phyloP scores from a whole-genome alignment of 2,888 invertebrate species.

The Syritta pipiens region DNA sequence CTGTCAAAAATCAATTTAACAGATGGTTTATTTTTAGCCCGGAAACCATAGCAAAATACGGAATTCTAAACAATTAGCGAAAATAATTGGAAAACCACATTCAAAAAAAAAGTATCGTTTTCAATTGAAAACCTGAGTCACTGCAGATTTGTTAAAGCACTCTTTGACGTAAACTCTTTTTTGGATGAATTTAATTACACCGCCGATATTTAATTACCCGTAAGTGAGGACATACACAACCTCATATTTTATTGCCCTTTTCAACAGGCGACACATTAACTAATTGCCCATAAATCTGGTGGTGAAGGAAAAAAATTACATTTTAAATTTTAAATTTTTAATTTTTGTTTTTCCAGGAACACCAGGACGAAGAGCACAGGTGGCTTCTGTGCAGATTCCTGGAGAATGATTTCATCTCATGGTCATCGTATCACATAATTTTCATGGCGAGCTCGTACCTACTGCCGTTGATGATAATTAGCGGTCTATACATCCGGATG shows the following conservation, averaged over 20 bases:
- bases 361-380: conserved; percentile 77
- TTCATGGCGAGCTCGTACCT: conserved; percentile 93
- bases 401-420: conserved; percentile 80
- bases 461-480: conserved; percentile 91
- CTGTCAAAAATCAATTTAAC: too few relatives aligned
- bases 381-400: conserved; percentile 80
- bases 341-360: conserved; percentile 74
- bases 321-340: conserved; percentile 15
- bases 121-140: too few relatives aligned
- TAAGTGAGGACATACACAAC: conserved; percentile 2
- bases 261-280: conserved; percentile 35
- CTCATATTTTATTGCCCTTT: conserved; percentile 40
- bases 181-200: conserved; percentile 39
- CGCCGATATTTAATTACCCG: conserved; percentile 26
- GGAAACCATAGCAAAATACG: too few relatives aligned
- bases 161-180: too few relatives aligned
- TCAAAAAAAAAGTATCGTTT: too few relatives aligned
- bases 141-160: too few relatives aligned
- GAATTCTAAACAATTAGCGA: too few relatives aligned
- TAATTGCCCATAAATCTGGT: conserved; percentile 44
- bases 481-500: conserved; percentile 93
- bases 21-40: too few relatives aligned
- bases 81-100: too few relatives aligned
- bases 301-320: conserved; percentile 18
- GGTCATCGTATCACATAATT: conserved; percentile 82